Base-by-base conservation (phyloP, 2,888 invertebrate species). In the Aporophyla lueneburgensis region DNA sequence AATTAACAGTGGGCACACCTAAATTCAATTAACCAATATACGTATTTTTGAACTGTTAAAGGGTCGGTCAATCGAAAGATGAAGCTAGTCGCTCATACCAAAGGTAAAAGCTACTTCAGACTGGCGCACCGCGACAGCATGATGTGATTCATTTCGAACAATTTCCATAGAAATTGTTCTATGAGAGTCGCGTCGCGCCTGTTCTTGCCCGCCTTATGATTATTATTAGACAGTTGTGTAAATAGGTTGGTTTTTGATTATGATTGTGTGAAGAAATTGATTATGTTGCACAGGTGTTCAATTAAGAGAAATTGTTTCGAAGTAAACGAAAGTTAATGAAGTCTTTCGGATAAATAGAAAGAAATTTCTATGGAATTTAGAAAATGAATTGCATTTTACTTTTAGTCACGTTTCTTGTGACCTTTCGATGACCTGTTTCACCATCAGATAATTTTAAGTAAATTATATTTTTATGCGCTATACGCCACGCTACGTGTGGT, bases 221-320 rank as follows among this genome's bases (percentile, higher is more conserved):
- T n/a, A n/a, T n/a, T n/a, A 4, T n/a, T 27, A 24, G 5, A 7
- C 43, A 33, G 33, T 77, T 77, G 77, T 56, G 16, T 69, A 27
- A 53, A 76, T 16, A 76, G 5, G 21, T 27, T 14, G 7, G 43
- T 51, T 27, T 40, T 70, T 40, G 16, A 24, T 68, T 3, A 21
- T 21, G 2, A 63, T 40, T 40, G 16, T n/a, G 9, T 59, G 43
- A 43, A 19, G 9, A 51, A 27, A 4, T 14, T 51, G 14, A 27
- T 74, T 27, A 16, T 61, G 19, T n/a, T 61, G 19, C 53, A 46
- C 16, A 46, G 21, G 5, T 67, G 33, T 12, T 46, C 9, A 59
- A 61, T 66, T 46, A 59, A 0, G 27, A 63, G 27, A 43, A 5
- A 51, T 75, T 66, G 62, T 27, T 14, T 49, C 19, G 6, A 7